Evolutionary conservation across 1,140 invertebrate genomes (phyloP).

Genomic region (Arctopsyche grandis): DNA sequence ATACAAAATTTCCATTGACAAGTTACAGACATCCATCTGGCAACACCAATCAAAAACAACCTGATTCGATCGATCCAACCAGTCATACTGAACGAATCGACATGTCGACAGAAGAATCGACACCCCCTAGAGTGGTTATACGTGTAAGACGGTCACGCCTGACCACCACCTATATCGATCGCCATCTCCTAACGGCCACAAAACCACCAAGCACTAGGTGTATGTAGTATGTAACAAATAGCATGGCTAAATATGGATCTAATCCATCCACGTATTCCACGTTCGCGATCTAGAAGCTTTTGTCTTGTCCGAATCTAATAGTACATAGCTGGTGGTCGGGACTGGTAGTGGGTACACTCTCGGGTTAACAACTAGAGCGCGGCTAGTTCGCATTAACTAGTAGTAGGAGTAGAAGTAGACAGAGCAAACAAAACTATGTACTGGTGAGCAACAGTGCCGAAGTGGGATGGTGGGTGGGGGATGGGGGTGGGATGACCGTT

Average conservation of each 20-base stretch:
- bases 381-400: background rate
- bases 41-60: background rate
- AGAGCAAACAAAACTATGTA: background rate
- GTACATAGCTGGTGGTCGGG: too few relatives aligned
- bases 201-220: background rate
- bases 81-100: background rate
- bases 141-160: conserved; percentile 27
- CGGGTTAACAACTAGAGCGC: background rate
- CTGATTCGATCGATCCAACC: background rate
- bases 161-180: conserved; percentile 34
- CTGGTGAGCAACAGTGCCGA: background rate
- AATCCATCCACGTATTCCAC: too few relatives aligned
- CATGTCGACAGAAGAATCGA: background rate
- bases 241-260: background rate
- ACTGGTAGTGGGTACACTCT: background rate
- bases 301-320: too few relatives aligned
- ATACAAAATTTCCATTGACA: too few relatives aligned
- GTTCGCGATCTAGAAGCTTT: too few relatives aligned
- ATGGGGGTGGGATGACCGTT: background rate
- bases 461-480: background rate
- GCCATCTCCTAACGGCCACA: background rate
- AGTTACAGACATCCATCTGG: too few relatives aligned
- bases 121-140: conserved; percentile 17
- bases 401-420: background rate
- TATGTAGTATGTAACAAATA: background rate